Evolutionary conservation across 1,140 invertebrate genomes (phyloP).

Genomic region (Agrilus planipennis): DNA sequence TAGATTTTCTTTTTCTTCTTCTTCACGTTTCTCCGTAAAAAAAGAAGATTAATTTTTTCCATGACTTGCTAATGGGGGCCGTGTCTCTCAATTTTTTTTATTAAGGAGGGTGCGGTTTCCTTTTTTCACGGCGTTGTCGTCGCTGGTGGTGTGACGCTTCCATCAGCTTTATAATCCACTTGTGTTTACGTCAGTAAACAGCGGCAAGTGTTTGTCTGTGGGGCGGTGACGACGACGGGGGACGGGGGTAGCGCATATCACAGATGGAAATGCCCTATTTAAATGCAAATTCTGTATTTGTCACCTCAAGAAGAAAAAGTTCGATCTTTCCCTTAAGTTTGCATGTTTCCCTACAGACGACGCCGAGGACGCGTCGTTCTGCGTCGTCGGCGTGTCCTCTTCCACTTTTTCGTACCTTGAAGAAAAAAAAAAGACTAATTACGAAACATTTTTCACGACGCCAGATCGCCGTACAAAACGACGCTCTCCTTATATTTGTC

Average conservation of each 20-base stretch:
- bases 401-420: conserved; percentile 10
- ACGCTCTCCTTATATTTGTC: too few relatives aligned
- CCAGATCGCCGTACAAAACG: conserved; percentile 6
- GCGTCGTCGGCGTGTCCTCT: conserved; percentile 8
- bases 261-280: conserved; percentile 58
- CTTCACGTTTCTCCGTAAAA: background rate
- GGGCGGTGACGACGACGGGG: conserved; percentile 11
- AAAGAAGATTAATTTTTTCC: background rate
- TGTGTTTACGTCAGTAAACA: conserved; percentile 23
- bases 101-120: too few relatives aligned
- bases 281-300: conserved; percentile 62
- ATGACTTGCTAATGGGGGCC: too few relatives aligned
- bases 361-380: conserved; percentile 7
- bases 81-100: too few relatives aligned
- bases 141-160: too few relatives aligned
- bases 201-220: conserved; percentile 26
- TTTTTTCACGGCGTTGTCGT: too few relatives aligned
- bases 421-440: conserved; percentile 12
- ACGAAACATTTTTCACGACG: conserved; percentile 12
- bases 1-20: too few relatives aligned
- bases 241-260: conserved; percentile 33
- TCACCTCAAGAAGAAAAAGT: conserved; percentile 39
- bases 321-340: conserved; percentile 28
- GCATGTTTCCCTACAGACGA: conserved; percentile 31
- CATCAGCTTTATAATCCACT: conserved; percentile 7